Percentiles rank a stretch among this genome's conserved stretches.
These are phyloP conservation scores for Odocoileus hemionus DNA, from an alignment of 2,113 vertebrate species.

Conservation along the genomic window DNA sequence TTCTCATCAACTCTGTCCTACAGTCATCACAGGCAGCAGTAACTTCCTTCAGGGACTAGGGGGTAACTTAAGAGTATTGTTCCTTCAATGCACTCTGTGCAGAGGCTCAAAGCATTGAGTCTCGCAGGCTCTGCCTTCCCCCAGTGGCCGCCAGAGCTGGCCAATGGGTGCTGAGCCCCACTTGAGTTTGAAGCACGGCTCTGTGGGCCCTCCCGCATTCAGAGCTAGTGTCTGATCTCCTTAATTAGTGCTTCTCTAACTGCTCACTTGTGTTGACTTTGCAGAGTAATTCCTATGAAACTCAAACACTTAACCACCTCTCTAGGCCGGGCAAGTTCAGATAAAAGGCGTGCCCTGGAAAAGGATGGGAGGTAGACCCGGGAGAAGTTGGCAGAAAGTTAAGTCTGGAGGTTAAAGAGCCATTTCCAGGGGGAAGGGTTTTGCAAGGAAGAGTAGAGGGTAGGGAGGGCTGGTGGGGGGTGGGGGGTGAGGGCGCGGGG, in stretches of 20 bases:
- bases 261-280: background rate
- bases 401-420: background rate
- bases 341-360: background rate
- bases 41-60: background rate
- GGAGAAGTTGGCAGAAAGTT: background rate
- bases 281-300: background rate
- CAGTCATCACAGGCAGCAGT: background rate
- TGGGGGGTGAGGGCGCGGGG: fast-evolving
- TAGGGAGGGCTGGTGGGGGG: background rate
- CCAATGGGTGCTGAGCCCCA: background rate
- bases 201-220: background rate
- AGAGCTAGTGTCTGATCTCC: background rate
- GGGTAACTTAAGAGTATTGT: background rate
- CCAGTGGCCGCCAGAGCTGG: background rate
- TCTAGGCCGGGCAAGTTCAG: background rate
- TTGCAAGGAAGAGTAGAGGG: background rate
- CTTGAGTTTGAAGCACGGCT: background rate
- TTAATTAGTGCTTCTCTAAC: background rate
- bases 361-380: background rate
- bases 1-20: background rate
- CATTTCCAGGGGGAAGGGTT: background rate
- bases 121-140: background rate
- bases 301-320: background rate
- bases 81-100: background rate
- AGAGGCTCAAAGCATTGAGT: background rate